These are phyloP conservation scores for Ericerus pela DNA, from an alignment of 1,140 invertebrate species.

Conservation along the genomic window DNA sequence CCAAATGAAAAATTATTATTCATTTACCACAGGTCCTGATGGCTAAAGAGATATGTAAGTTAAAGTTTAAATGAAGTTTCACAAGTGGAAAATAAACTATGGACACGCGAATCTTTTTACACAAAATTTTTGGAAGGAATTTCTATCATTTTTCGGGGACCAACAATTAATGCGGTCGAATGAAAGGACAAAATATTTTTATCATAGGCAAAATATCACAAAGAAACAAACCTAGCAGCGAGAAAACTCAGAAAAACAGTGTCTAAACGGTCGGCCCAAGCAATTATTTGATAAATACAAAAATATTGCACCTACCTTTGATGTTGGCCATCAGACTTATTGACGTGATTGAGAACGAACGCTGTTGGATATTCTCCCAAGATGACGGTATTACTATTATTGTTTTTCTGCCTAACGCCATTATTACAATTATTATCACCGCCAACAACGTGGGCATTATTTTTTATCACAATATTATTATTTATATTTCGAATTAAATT, in stretches of 20 bases:
- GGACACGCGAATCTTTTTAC: no score
- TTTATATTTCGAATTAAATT: conserved; percentile 16
- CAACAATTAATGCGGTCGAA: no score
- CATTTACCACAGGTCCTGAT: no score
- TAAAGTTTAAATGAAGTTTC: no score
- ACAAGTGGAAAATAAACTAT: no score
- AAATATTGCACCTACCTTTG: background rate
- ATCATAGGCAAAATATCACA: no score
- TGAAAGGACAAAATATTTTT: no score
- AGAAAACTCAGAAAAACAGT: background rate
- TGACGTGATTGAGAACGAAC: conserved; percentile 32
- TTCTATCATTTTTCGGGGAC: no score
- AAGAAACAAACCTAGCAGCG: no score
- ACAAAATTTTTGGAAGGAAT: no score
- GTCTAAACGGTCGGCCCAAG: background rate
- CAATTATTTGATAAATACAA: background rate
- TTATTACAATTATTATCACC: background rate
- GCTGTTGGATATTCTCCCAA: conserved; percentile 23
- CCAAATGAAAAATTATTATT: no score
- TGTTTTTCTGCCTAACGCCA: background rate
- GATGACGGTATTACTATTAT: conserved; percentile 19
- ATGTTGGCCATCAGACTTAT: conserved; percentile 15
- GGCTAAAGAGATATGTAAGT: no score
- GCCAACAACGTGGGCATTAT: background rate
- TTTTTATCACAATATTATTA: background rate